phyloP scores from a whole-genome alignment of 2,888 invertebrate genomes.

The Nomada lathburiana region DNA sequence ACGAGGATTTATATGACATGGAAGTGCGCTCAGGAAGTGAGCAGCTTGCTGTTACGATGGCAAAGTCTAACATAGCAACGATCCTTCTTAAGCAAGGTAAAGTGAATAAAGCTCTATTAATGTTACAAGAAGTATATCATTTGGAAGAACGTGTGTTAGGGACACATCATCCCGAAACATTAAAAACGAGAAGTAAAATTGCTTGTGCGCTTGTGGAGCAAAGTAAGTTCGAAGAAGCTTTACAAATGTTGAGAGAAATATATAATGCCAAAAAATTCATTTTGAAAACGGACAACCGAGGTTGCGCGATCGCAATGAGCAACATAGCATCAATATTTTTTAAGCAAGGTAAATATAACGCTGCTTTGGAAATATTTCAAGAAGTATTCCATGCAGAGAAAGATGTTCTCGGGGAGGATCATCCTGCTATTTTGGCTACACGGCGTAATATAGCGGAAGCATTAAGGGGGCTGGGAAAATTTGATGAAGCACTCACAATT shows the following conservation, averaged over 20 bases:
- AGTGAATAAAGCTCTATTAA: background rate
- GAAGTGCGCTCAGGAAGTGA: background rate
- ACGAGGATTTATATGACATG: background rate
- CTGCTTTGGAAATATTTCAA: background rate
- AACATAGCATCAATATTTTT: background rate
- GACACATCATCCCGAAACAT: background rate
- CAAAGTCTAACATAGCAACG: background rate
- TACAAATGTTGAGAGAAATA: background rate
- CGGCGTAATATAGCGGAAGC: background rate
- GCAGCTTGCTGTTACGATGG: background rate
- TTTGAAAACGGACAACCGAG: no score
- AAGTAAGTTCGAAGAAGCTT: background rate
- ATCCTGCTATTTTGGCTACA: background rate
- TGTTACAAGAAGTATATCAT: background rate
- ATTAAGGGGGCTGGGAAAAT: background rate
- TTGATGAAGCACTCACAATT: background rate
- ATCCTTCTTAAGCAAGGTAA: background rate
- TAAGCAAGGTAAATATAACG: background rate
- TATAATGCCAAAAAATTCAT: background rate
- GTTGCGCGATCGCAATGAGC: background rate
- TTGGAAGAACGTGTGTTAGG: background rate
- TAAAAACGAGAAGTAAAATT: background rate
- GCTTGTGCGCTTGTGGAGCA: background rate
- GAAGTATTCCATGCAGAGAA: background rate
- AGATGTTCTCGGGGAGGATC: no score